Evolutionary conservation across 53 echinoderm and acorn worm genomes (phyloP).

Genomic region (Arbacia lixula): DNA sequence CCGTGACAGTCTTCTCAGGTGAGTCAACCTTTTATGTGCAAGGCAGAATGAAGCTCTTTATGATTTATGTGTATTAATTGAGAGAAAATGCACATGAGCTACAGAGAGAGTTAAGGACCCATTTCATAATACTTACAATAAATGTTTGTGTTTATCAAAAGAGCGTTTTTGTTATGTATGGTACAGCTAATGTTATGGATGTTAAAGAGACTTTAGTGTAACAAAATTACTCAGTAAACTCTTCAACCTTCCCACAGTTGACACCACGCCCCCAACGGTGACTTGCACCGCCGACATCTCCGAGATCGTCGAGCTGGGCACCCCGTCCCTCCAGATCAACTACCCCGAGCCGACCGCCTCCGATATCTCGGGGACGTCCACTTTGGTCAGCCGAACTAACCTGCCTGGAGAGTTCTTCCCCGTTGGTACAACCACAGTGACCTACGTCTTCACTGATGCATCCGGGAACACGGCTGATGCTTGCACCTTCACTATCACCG

Average conservation of each 20-base stretch:
- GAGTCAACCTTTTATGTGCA: no score
- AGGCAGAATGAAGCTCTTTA: no score
- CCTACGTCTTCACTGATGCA: slow-evolving; percentile 63
- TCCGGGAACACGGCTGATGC: slow-evolving; percentile 63
- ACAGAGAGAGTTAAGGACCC: no score
- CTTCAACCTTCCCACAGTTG: slow-evolving; percentile 29
- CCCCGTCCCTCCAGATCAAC: slow-evolving; percentile 22
- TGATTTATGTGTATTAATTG: no score
- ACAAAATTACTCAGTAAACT: no score
- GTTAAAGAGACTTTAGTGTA: no score
- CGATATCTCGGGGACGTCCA: slow-evolving; percentile 69
- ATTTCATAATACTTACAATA: no score
- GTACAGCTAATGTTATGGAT: no score
- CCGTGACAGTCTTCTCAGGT: slow-evolving; percentile 63
- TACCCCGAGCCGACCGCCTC: slow-evolving; percentile 68
- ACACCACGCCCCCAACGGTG: slow-evolving; percentile 59
- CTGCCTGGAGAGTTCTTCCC: slow-evolving; percentile 65
- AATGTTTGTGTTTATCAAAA: no score
- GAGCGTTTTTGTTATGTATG: no score
- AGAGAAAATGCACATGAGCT: no score
- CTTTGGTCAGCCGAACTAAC: slow-evolving; percentile 48
- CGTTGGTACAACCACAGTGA: slow-evolving; percentile 58
- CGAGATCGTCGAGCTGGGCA: slow-evolving; percentile 56
- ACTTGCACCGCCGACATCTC: neutral
- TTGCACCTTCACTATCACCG: slow-evolving; percentile 58